Percentiles rank a stretch among this genome's conserved stretches.
These are phyloP conservation scores for Pentalonia nigronervosa DNA, from an alignment of 1,140 invertebrate species.

Conservation along the genomic window DNA sequence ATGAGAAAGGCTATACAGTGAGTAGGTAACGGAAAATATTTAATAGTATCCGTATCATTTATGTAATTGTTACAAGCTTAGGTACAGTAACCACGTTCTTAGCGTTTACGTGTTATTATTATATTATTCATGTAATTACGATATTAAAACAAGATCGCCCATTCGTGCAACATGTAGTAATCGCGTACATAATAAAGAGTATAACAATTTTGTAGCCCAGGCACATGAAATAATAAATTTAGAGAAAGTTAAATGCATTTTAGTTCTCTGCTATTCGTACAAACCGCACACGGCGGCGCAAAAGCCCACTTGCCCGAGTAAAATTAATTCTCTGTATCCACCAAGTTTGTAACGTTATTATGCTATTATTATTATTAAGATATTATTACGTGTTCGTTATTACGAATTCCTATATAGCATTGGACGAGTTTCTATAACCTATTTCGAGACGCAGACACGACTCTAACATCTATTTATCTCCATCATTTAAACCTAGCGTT, in stretches of 20 bases:
- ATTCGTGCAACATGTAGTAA: background rate
- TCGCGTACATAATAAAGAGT: background rate
- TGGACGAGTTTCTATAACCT: background rate
- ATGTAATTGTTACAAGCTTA: background rate
- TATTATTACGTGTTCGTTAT: background rate
- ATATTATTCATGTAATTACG: background rate
- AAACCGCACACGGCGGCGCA: background rate
- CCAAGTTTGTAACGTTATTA: background rate
- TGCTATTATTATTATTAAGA: background rate
- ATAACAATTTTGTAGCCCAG: background rate
- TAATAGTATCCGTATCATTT: background rate
- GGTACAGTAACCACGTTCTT: background rate
- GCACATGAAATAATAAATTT: background rate
- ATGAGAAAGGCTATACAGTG: background rate
- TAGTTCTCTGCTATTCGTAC: background rate
- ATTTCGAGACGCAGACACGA: background rate
- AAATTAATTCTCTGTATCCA: background rate
- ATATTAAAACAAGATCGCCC: slow-evolving; percentile 53
- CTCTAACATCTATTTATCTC: background rate
- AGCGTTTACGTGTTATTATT: slow-evolving; percentile 12
- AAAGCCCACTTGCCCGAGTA: background rate
- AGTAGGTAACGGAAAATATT: background rate
- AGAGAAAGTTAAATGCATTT: slow-evolving; percentile 38
- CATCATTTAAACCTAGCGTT: background rate
- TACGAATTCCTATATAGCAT: background rate